Conservation (phyloP, 2,888 invertebrate genomes). For the Allolobophora icterica region DNA sequence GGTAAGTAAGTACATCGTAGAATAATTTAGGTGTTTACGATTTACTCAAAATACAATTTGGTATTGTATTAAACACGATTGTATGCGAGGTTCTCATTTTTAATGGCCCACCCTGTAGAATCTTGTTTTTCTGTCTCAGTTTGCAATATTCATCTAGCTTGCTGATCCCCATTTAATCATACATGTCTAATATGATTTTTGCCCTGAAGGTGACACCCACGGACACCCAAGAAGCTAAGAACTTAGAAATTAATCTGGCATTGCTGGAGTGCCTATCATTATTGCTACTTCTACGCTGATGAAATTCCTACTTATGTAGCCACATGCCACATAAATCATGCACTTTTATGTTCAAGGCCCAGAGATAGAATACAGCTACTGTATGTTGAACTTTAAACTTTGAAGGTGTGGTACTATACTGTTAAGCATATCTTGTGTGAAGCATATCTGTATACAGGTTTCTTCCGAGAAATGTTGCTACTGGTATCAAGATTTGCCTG, state of each 20-base stretch:
- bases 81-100: too few relatives aligned
- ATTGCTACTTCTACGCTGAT: neutral
- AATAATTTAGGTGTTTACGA: too few relatives aligned
- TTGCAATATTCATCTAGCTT: neutral
- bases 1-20: too few relatives aligned
- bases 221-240: neutral
- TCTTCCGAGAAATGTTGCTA: conserved; percentile 8
- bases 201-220: too few relatives aligned
- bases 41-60: too few relatives aligned
- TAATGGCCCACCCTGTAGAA: too few relatives aligned
- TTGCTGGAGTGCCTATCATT: neutral
- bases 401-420: neutral
- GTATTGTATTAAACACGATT: too few relatives aligned
- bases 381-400: neutral
- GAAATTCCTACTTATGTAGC: too few relatives aligned
- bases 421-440: neutral
- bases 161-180: neutral
- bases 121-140: too few relatives aligned
- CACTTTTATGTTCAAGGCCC: neutral
- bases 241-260: neutral
- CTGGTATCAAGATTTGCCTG: neutral
- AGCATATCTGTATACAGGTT: neutral
- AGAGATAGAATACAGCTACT: neutral
- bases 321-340: neutral
- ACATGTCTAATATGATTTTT: neutral